phyloP scores from a whole-genome alignment of 1,140 invertebrate species.

The Asobara japonica region DNA sequence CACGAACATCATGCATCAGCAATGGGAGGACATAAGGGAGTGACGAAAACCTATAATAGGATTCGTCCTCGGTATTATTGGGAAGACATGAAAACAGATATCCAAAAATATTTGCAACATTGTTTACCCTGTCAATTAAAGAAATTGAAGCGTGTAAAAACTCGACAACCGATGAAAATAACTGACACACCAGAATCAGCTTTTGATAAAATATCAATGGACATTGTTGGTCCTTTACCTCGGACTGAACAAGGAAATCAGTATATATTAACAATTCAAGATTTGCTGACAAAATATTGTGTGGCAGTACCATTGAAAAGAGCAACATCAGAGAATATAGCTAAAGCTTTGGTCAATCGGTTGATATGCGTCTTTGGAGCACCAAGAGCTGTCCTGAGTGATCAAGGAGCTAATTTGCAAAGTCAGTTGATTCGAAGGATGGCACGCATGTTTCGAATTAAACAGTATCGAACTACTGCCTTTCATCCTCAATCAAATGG shows the following conservation, averaged over 20 bases:
- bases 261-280: not conserved
- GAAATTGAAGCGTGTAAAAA: not conserved
- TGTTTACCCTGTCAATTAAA: constrained; percentile 3
- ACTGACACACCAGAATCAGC: not conserved
- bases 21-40: not conserved
- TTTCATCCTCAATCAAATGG: constrained; percentile 43
- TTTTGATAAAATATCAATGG: constrained; percentile 14
- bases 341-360: constrained; percentile 2
- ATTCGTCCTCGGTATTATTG: not conserved
- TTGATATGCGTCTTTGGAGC: constrained; percentile 43
- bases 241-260: not conserved
- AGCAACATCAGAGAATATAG: not conserved
- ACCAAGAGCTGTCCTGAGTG: constrained; percentile 40
- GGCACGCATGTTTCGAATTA: constrained; percentile 40
- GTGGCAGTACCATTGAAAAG: not conserved
- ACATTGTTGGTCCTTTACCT: not conserved
- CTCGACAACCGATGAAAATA: constrained; percentile 2
- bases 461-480: constrained; percentile 38
- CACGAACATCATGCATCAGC: not conserved
- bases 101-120: not conserved
- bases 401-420: constrained; percentile 43
- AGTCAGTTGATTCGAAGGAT: constrained; percentile 34
- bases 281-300: constrained; percentile 5
- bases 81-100: constrained; percentile 14
- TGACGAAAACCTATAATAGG: not conserved